Percentiles rank a stretch among this genome's conserved stretches.
These are phyloP conservation scores for Drosophila rubida DNA, from an alignment of 2,888 invertebrate genomes.

Conservation along the genomic window DNA sequence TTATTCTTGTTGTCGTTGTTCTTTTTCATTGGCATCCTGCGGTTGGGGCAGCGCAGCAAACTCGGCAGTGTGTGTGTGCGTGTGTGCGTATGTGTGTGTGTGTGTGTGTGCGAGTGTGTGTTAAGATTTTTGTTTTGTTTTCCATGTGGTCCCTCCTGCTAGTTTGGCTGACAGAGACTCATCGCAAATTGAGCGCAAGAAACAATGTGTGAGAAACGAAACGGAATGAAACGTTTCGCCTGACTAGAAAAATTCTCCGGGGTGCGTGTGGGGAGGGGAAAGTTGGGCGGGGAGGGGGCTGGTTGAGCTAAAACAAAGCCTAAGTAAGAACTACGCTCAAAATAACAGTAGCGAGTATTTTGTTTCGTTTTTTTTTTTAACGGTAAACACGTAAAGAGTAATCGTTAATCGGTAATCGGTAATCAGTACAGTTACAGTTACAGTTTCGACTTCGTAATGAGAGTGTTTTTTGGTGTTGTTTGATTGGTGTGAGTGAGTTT, in stretches of 20 bases:
- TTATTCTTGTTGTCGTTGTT: conserved; percentile 19
- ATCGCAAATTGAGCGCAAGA: conserved; percentile 31
- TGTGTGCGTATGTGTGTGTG: conserved; percentile 28
- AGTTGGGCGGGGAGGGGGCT: not conserved
- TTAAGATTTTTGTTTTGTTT: not conserved
- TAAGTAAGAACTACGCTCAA: conserved; percentile 39
- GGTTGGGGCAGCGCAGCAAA: conserved; percentile 52
- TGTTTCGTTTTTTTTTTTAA: not conserved
- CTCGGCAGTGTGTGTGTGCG: conserved; percentile 32
- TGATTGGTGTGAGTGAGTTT: conserved; percentile 5
- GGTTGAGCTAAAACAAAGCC: conserved; percentile 27
- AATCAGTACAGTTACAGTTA: conserved; percentile 75
- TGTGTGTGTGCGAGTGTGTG: conserved; percentile 10
- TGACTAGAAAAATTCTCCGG: conserved; percentile 45
- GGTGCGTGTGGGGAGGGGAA: not conserved
- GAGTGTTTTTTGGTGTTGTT: not conserved
- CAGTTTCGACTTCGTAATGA: conserved; percentile 34
- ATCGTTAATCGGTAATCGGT: conserved; percentile 60
- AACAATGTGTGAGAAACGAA: conserved; percentile 22
- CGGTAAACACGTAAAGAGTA: conserved; percentile 32
- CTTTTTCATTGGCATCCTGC: conserved; percentile 37
- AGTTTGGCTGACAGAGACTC: conserved; percentile 26
- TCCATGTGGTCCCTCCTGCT: conserved; percentile 53
- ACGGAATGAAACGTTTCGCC: conserved; percentile 42
- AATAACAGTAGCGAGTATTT: conserved; percentile 41